Evolutionary conservation across 2,888 invertebrate genomes (phyloP), one percentile per base, ranked within the genome.

Genomic region (Ichneumoninae sp.): DNA sequence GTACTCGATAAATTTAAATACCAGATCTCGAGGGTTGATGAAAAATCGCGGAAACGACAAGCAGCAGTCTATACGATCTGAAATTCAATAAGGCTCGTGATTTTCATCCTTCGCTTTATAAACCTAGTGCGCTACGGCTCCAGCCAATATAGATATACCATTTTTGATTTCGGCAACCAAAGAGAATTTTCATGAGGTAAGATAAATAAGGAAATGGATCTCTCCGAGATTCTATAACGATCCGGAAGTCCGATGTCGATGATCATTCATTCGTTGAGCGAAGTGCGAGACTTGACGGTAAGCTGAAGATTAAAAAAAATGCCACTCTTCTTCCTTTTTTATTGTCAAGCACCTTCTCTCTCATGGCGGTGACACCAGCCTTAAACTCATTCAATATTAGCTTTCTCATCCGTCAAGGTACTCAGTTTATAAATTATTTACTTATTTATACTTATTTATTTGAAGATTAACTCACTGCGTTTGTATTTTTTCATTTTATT

Each of bases 11-110:
- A 85, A 85, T 85, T 85, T 85, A 85, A 85, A 85, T 85, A 85
- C 85, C 85, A 85, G 85, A 85, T 85, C 85, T 85, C 82, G 85
- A 85, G 85, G 79, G 85, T 85, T 85, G 85, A 85, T 85, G 85
- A 85, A 85, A 85, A 85, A 85, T 85, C 79, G 79, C 71, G 79
- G 74, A 82, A 82, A 82, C 82, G 85, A 82, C 81, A 85, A 79
- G 76, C 78, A 80, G 79, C 85, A 75, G 82, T 85, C 85, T 85
- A 75, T 85, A 81, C 85, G 85, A 85, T 82, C 82, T 85, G 79
- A 85, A 85, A 79, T 85, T 85, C 85, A 85, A 85, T 85, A 71
- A 65, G 70, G 33, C 44, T 52, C 63, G 68, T 76, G 79, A 85
- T 82, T 85, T 79, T 80, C 71, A 80, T 76, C 66, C 80, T 68